Base-by-base conservation (phyloP, 1,140 invertebrate species). In the Araneus ventricosus region DNA sequence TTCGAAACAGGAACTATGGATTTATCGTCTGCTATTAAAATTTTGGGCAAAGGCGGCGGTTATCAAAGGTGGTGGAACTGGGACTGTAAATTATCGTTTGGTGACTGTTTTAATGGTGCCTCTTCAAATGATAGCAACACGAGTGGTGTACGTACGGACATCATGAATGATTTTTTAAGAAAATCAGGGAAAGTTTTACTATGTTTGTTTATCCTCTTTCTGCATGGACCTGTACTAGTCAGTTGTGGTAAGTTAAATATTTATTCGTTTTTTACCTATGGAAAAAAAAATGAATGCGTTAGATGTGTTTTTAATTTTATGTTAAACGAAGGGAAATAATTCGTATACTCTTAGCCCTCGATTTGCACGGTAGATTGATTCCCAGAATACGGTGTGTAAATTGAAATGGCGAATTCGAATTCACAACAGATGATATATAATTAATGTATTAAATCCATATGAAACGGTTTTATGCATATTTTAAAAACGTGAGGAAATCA, bases 101-200 rank as follows among this genome's bases (percentile, higher is more conserved):
- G 67, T 80, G 57, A 80, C 79, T 30, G 22, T 57, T 84, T 91
- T 27, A 82, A 34, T 84, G 37, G 80, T 86, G 84, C 80, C 52
- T 86, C 80, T 7, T 45, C 41, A 1, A 8, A 57, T 37, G 45
- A 27, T 57, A 75, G 27, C 37, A 70, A 92, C 39, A 86, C 30
- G 20, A 63, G 57, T 91, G 45, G 34, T 41, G n/a, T 52, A 57
- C 61, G 82, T 57, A n/a, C 70, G 39, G 41, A 67, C 27, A 70
- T n/a, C 14, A 75, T 34, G 41, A 86, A 92, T 39, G 80, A 92
- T 75, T 92, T 92, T 82, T 86, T 92, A 70, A 85, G 22, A 8
- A 92, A 86, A 86, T 86, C 90, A 70, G 80, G 90, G 61, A 92
- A 92, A 86, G 57, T 92, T 61, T 92, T 92, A 92, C 63, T 92